Evolutionary conservation across 2,797 vertebrate species (phyloP).

Genomic region (Lithobates sylvaticus): DNA sequence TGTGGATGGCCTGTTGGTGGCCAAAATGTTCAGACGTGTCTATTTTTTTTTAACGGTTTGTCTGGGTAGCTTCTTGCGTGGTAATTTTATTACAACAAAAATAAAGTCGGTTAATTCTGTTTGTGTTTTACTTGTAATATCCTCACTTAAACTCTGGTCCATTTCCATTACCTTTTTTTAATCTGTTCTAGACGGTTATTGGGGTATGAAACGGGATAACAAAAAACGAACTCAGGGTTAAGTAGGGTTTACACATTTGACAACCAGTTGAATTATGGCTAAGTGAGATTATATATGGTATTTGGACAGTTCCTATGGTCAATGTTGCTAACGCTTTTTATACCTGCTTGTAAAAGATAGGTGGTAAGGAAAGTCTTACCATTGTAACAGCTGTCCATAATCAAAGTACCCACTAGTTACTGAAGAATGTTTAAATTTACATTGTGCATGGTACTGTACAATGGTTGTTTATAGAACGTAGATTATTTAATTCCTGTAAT

Average conservation of each 20-base stretch:
- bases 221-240: neutral
- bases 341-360: neutral
- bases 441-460: slow-evolving; percentile 6
- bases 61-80: slow-evolving; percentile 6
- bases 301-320: neutral
- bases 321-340: neutral
- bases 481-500: slow-evolving; percentile 40
- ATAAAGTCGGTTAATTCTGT: neutral
- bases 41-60: slow-evolving; percentile 37
- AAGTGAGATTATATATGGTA: neutral
- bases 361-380: neutral
- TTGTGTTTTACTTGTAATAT: slow-evolving; percentile 5
- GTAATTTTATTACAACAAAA: slow-evolving; percentile 35
- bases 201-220: neutral
- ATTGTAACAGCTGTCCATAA: neutral
- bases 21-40: slow-evolving; percentile 13
- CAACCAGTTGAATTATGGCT: neutral
- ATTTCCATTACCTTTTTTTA: neutral
- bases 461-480: slow-evolving; percentile 44
- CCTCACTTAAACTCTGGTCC: neutral
- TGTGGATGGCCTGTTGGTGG: slow-evolving; percentile 18
- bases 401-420: neutral
- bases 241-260: slow-evolving; percentile 20
- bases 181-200: neutral
- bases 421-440: neutral